Conservation (phyloP, 1,140 invertebrate species). For the Holcopasites calliopsidis region DNA sequence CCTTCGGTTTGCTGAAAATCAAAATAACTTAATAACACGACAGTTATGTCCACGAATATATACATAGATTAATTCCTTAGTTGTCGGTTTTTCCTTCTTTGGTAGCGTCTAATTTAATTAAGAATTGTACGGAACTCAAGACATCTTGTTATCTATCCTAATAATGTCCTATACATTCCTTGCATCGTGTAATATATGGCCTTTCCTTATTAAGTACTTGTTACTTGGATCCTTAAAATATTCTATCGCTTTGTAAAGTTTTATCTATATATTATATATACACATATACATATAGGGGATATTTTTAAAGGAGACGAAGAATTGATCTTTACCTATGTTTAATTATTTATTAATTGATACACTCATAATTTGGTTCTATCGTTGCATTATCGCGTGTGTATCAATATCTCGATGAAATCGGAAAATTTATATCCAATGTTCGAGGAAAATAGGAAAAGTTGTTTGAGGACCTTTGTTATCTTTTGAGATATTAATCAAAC, state of each 20-base stretch:
- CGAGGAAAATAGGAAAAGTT: background rate
- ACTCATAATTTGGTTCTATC: slow-evolving; percentile 30
- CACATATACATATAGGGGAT: background rate
- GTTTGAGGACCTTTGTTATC: slow-evolving; percentile 2
- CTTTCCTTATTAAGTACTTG: slow-evolving; percentile 39
- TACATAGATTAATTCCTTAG: slow-evolving; percentile 27
- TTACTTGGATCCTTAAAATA: slow-evolving; percentile 27
- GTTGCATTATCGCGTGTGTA: slow-evolving; percentile 26
- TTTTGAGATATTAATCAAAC: slow-evolving; percentile 8
- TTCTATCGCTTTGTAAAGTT: slow-evolving; percentile 33
- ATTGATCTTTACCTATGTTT: slow-evolving; percentile 22
- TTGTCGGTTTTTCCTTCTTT: slow-evolving; percentile 38
- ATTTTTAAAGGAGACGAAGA: slow-evolving; percentile 4
- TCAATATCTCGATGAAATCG: slow-evolving; percentile 20
- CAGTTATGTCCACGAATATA: slow-evolving; percentile 16
- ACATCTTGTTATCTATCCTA: slow-evolving; percentile 12
- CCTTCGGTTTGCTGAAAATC: slow-evolving; percentile 39
- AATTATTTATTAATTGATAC: slow-evolving; percentile 40
- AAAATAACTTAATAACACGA: slow-evolving; percentile 40
- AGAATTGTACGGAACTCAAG: slow-evolving; percentile 4
- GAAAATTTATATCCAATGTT: slow-evolving; percentile 14
- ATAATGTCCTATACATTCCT: slow-evolving; percentile 48
- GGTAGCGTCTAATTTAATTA: slow-evolving; percentile 44
- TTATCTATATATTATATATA: slow-evolving; percentile 11
- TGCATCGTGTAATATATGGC: slow-evolving; percentile 34